Percentiles rank a stretch among this genome's conserved stretches.
Evolutionary conservation across 2,888 invertebrate genomes (phyloP).

Genomic region (Pelosia muscerda): DNA sequence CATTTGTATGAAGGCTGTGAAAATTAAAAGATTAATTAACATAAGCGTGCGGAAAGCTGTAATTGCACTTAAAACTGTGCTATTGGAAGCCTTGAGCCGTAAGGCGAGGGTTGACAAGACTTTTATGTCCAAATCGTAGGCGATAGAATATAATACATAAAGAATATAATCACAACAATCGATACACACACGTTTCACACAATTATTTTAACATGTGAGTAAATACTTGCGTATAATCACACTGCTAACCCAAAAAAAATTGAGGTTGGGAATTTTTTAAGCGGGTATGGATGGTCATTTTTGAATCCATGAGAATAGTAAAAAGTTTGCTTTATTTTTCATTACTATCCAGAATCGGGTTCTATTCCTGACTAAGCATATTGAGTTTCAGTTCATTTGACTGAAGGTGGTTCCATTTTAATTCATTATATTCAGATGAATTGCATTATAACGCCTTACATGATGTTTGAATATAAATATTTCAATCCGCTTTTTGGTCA

Average conservation of each 20-base stretch:
- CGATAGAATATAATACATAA: neutral
- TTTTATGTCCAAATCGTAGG: conserved; percentile 1
- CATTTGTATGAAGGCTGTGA: neutral
- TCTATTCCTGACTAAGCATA: too few relatives aligned
- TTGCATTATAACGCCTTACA: neutral
- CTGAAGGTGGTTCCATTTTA: too few relatives aligned
- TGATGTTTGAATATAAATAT: neutral
- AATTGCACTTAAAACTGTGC: neutral
- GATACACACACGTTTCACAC: neutral
- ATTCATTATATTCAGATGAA: too few relatives aligned
- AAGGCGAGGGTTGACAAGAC: neutral
- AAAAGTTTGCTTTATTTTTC: too few relatives aligned
- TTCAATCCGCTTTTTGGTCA: neutral
- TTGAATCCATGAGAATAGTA: too few relatives aligned
- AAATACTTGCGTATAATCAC: neutral
- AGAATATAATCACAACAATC: neutral
- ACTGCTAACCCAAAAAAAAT: neutral
- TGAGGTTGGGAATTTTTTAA: too few relatives aligned
- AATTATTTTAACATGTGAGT: neutral
- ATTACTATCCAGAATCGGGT: too few relatives aligned
- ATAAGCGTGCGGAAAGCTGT: neutral
- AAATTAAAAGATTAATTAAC: too few relatives aligned
- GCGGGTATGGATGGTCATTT: too few relatives aligned
- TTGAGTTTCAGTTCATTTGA: too few relatives aligned
- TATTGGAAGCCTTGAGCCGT: neutral